Percentiles rank a stretch among this genome's conserved stretches.
phyloP scores from a whole-genome alignment of 2,888 invertebrate genomes.

The Drosophila vallismaia region DNA sequence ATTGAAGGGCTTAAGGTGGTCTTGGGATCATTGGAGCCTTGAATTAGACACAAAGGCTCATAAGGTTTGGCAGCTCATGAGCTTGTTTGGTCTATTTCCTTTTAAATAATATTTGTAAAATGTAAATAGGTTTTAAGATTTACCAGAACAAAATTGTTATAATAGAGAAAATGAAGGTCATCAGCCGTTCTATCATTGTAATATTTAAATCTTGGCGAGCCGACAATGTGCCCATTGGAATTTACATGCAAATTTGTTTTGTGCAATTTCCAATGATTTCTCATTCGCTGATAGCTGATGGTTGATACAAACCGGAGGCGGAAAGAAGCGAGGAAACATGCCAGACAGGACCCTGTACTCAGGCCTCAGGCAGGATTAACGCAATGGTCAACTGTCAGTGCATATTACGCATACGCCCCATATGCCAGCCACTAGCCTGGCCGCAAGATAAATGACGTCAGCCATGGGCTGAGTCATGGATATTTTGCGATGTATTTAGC shows the following conservation, averaged over 20 bases:
- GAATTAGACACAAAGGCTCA: background rate
- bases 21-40: background rate
- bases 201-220: conserved; percentile 5
- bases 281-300: conserved; percentile 47
- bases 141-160: too few relatives aligned
- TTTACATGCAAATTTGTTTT: conserved; percentile 72
- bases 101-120: background rate
- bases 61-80: background rate
- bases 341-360: background rate
- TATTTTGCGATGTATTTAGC: conserved; percentile 68
- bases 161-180: conserved; percentile 7
- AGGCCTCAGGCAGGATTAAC: conserved; percentile 22
- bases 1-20: background rate
- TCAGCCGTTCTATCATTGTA: background rate
- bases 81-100: background rate
- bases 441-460: conserved; percentile 50
- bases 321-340: background rate
- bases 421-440: conserved; percentile 15
- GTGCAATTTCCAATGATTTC: conserved; percentile 45
- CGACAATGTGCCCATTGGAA: conserved; percentile 68
- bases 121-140: too few relatives aligned
- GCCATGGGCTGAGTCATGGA: conserved; percentile 18
- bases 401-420: conserved; percentile 54
- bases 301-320: conserved; percentile 21
- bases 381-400: conserved; percentile 50